Base-by-base conservation (phyloP, 2,797 vertebrate genomes). In the Balearica regulorum region DNA sequence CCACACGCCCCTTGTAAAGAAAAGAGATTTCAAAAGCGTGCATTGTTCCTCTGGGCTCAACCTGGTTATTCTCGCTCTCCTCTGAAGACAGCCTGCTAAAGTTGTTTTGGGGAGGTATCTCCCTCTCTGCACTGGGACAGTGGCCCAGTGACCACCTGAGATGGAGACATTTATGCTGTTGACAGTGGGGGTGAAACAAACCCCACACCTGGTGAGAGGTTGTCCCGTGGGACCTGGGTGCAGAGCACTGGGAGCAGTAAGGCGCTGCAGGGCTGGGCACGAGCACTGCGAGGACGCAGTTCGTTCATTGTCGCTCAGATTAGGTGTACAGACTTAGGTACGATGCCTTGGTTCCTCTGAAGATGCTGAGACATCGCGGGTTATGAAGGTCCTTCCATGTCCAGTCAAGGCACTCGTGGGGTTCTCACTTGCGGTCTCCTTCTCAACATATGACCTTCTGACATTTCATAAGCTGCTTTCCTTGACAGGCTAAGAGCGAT, bases 401-500 rank as follows among this genome's bases (percentile, higher is more conserved):
- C 44, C 4, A 1, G 28, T 6, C 22, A 31, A 75, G 33, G n/a
- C 43, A n/a, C 54, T 29, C 43, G 25, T 10, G 39, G 25, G 41
- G 26, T 44, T 60, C 77, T 93, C 62, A 12, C 37, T 58, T 64
- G 6, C 4, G 5, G 19, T 41, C 58, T 64, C 57, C 64, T 76
- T 51, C 76, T 72, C 55, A 2, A 39, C 6, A 0, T 3, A 18
- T 25, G 60, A 46, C 65, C 83, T 54, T 69, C 37, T 90, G 92
- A 77, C 81, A 65, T 85, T 92, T 87, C 75, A 62, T 80, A 62
- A 92, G 60, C 71, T 94, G 26, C 72, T 94, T 58, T 90, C 60
- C 66, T 46, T 78, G 82, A 24, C 70, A 90, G 65, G 48, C 60
- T 93, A 31, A 54, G 69, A 83, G 87, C 75, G 44, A 92, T 39